phyloP scores from a whole-genome alignment of 1,140 invertebrate species.

The Mamestra configurata region DNA sequence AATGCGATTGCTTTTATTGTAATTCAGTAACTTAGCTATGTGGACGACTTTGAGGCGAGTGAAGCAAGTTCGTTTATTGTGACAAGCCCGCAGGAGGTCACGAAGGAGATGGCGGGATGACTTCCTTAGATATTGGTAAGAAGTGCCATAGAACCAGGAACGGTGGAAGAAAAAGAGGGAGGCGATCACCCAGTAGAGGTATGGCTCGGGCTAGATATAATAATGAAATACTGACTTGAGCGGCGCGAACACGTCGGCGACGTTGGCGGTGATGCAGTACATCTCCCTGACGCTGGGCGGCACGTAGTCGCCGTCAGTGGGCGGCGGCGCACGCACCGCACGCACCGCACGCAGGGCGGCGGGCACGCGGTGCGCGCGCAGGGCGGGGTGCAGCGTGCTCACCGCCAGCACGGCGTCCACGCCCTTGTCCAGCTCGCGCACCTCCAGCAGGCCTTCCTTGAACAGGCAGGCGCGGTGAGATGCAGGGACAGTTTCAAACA shows the following conservation, averaged over 20 bases:
- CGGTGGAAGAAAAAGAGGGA: too few species aligned
- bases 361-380: conserved; percentile 66
- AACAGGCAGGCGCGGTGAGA: conserved; percentile 33
- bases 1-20: too few species aligned
- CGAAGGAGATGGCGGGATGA: too few species aligned
- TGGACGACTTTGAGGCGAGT: too few species aligned
- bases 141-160: too few species aligned
- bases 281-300: conserved; percentile 90
- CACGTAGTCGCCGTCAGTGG: conserved; percentile 66
- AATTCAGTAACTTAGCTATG: too few species aligned
- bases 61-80: too few species aligned
- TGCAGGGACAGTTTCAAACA: too few species aligned
- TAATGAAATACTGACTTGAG: conserved; percentile 62
- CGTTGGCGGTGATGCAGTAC: conserved; percentile 91
- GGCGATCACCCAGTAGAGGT: too few species aligned
- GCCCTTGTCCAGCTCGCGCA: conserved; percentile 92
- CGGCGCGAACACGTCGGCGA: conserved; percentile 90
- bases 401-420: conserved; percentile 91
- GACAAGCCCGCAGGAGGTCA: too few species aligned
- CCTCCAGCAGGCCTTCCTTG: conserved; percentile 89
- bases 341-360: conserved; percentile 71
- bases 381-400: conserved; percentile 87
- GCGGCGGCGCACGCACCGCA: conserved; percentile 27
- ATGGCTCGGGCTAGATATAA: too few species aligned
- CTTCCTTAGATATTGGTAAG: too few species aligned